These are phyloP conservation scores for Fabriciana adippe DNA, from an alignment of 2,888 invertebrate genomes.

Conservation along the genomic window DNA sequence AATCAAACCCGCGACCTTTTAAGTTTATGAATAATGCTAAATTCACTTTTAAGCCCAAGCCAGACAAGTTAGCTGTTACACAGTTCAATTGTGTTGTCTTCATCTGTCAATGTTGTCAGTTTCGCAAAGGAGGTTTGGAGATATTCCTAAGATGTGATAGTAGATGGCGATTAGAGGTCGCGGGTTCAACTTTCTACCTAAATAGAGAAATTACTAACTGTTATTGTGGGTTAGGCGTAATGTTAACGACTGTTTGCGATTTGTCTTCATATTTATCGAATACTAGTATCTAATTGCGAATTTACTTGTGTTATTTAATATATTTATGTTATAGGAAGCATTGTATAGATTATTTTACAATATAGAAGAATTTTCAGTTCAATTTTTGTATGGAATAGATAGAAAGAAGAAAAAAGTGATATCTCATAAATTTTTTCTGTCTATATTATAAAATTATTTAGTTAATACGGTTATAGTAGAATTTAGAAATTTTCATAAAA, in stretches of 20 bases:
- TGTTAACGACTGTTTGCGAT: conserved; percentile 5
- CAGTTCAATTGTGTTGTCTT: conserved; percentile 12
- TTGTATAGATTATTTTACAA: too few relatives aligned
- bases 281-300: too few relatives aligned
- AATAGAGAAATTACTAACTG: conserved; percentile 50
- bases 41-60: background rate
- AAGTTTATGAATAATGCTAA: too few relatives aligned
- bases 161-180: conserved; percentile 45
- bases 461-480: background rate
- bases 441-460: too few relatives aligned
- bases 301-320: too few relatives aligned
- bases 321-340: too few relatives aligned
- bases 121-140: conserved; percentile 24
- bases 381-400: too few relatives aligned
- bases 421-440: too few relatives aligned
- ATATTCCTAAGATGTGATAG: conserved; percentile 22
- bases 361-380: too few relatives aligned
- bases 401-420: too few relatives aligned
- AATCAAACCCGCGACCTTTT: too few relatives aligned
- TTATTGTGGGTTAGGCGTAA: conserved; percentile 21
- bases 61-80: background rate
- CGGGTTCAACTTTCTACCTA: conserved; percentile 57
- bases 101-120: conserved; percentile 28
- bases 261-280: background rate
- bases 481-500: conserved; percentile 16